Evolutionary conservation across 2,888 invertebrate genomes (phyloP).

Genomic region (Scaptomyza reducta): DNA sequence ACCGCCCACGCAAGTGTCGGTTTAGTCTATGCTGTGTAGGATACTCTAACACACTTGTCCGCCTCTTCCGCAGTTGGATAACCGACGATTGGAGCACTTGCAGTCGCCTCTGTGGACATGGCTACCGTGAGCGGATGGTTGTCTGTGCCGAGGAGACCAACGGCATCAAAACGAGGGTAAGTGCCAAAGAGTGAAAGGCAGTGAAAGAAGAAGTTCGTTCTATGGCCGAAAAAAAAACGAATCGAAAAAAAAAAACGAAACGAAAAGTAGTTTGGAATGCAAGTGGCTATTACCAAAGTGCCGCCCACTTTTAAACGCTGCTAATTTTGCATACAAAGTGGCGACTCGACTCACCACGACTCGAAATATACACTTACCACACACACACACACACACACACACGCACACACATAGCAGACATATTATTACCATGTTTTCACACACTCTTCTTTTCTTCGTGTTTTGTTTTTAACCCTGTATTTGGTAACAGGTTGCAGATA

Average conservation of each 20-base stretch:
- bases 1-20: constrained; percentile 36
- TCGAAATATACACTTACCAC: constrained; percentile 12
- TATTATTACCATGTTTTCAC: constrained; percentile 66
- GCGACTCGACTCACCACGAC: constrained; percentile 25
- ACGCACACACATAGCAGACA: constrained; percentile 11
- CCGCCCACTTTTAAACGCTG: constrained; percentile 54
- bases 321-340: constrained; percentile 66
- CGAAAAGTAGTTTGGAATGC: constrained; percentile 27
- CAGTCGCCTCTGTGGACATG: constrained; percentile 94
- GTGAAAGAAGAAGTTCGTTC: not conserved
- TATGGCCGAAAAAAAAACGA: constrained; percentile 27
- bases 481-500: constrained; percentile 88
- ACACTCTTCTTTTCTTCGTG: constrained; percentile 24
- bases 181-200: constrained; percentile 50
- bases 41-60: constrained; percentile 52
- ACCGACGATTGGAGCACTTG: constrained; percentile 95
- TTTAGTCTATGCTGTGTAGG: constrained; percentile 5
- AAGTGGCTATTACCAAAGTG: constrained; percentile 61
- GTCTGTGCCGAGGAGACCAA: constrained; percentile 94
- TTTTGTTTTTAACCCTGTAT: constrained; percentile 6
- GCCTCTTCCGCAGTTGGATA: constrained; percentile 89
- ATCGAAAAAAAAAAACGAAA: too few species aligned
- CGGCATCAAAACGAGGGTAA: constrained; percentile 90
- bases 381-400: not conserved
- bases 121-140: constrained; percentile 91